Evolutionary conservation across 37 sponge, comb jelly and placozoan species (phyloP), one percentile per base, ranked within the genome.

Genomic region (Cladorhizidae sp.): DNA sequence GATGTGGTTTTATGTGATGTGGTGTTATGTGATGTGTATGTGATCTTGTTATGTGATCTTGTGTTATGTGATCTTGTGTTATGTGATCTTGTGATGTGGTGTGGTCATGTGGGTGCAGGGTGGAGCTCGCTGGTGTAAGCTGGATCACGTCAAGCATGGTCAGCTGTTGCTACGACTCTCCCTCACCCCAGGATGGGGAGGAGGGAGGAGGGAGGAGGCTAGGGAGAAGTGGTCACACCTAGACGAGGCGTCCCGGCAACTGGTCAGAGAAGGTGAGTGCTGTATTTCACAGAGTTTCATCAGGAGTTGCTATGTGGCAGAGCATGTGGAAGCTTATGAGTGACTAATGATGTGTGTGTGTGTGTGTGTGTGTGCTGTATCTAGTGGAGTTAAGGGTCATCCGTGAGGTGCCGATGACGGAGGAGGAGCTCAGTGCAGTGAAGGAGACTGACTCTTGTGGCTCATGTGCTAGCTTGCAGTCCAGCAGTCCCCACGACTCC

Each of bases 131-230:
- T 86, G 86, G 86, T 79, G 73, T 32, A 43, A 23, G 23, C 65
- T 86, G n/a, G 62, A 86, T 32, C 79, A 79, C 31, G 86, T 86
- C 11, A 63, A 67, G 54, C 59, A 15, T n/a, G 86, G 86, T n/a
- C 79, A 86, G 45, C 12, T 86, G 33, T 52, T 78, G n/a, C 40
- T 86, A 17, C 64, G 58, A 0, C 22, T 85, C 15, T 59, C 61
- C n/a, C n/a, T 15, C 28, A 59, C 61, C 6, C 61, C 5, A 3
- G 61, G 28, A 70, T 8, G 68, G 70, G 58, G 9, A 9, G 12
- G 31, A 40, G 57, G 38, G 64, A 2, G 9, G 25, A 14, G 40
- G 29, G 37, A 25, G 72, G 51, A 45, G 59, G 23, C 17, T 15
- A 42, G n/a, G 18, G 21, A 22, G 50, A 52, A 80, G 18, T 81